Evolutionary conservation across 2,113 vertebrate genomes (phyloP).

Genomic region (Scophthalmus maximus): DNA sequence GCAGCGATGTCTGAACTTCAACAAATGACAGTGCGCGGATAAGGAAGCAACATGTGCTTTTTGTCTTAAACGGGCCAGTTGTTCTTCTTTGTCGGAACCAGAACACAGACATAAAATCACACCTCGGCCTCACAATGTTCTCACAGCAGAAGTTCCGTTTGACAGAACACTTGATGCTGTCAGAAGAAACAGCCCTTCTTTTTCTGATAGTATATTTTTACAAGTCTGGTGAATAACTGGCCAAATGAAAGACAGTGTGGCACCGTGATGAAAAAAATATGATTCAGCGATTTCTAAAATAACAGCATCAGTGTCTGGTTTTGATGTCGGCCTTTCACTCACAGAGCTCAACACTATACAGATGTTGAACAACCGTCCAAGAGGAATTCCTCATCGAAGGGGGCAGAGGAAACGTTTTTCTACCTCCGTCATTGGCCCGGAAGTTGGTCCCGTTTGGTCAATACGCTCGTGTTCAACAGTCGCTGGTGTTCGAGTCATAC

Average conservation of each 20-base stretch:
- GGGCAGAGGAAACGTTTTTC: too few relatives aligned
- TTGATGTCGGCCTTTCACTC: not conserved
- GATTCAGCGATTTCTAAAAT: not conserved
- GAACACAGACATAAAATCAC: not conserved
- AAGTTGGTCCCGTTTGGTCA: not conserved
- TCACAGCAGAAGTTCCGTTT: not conserved
- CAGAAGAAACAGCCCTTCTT: not conserved
- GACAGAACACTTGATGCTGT: not conserved
- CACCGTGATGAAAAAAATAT: not conserved
- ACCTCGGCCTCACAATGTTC: not conserved
- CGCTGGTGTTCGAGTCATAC: too few relatives aligned
- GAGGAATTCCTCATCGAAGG: slow-evolving; percentile 11
- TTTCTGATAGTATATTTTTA: not conserved
- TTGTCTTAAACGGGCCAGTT: not conserved
- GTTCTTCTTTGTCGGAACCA: not conserved
- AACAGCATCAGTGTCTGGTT: not conserved
- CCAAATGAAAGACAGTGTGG: not conserved
- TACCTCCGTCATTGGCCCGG: not conserved
- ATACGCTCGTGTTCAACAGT: too few relatives aligned
- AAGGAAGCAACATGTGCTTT: not conserved
- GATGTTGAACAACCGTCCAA: not conserved
- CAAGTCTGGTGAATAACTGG: not conserved
- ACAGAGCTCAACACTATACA: not conserved
- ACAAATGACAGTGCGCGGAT: slow-evolving; percentile 9
- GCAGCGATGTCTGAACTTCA: not conserved